These are phyloP conservation scores for Neogale vison DNA, from an alignment of 2,113 vertebrate genomes.

Conservation along the genomic window DNA sequence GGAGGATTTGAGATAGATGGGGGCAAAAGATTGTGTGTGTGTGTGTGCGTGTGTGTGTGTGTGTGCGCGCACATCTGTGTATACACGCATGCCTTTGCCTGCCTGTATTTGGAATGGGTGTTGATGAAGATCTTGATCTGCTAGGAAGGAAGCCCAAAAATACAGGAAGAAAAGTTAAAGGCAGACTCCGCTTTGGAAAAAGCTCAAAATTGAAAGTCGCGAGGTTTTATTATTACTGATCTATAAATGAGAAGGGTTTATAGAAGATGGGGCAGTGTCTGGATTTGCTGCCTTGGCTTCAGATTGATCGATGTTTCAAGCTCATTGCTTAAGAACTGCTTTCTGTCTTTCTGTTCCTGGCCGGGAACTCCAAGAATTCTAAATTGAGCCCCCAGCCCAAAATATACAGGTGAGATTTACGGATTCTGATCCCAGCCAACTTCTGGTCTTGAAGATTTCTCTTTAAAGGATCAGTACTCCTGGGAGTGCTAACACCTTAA, in stretches of 20 bases:
- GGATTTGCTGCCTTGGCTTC: background rate
- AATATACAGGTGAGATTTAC: background rate
- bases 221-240: background rate
- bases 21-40: background rate
- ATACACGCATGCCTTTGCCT: background rate
- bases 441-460: slow-evolving; percentile 41
- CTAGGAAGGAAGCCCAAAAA: background rate
- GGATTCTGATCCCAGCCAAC: background rate
- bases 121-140: background rate
- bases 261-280: background rate
- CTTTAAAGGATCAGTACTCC: slow-evolving; percentile 21
- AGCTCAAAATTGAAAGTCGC: background rate
- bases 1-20: background rate
- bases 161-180: background rate
- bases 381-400: background rate
- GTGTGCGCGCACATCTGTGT: background rate
- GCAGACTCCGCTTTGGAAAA: background rate
- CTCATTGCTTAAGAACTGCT: background rate
- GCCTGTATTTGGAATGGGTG: background rate
- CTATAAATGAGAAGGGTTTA: background rate
- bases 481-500: slow-evolving; percentile 42
- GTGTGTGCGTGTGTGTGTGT: background rate
- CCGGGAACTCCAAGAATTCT: background rate
- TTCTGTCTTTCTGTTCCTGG: background rate
- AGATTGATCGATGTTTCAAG: background rate